Evolutionary conservation across 2,888 invertebrate species (phyloP), one percentile per base, ranked within the genome.

Genomic region (Nasonia oneida): DNA sequence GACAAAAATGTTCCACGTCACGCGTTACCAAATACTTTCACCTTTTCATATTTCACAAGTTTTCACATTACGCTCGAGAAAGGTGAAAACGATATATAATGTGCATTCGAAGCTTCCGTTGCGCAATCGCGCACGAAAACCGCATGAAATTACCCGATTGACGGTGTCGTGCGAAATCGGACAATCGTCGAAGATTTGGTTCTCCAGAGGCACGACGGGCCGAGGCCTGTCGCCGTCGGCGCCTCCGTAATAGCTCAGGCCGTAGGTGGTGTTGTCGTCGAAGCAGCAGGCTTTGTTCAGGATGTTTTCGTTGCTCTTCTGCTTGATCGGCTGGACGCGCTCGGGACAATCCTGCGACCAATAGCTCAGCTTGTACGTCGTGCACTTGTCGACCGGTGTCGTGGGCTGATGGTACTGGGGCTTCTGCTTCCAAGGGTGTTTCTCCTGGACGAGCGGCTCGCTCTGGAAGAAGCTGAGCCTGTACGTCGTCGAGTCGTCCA

Each of bases 391-490:
- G 84, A 93, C 88, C 18, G 90, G 90, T 1, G 89, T 88, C 2
- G 86, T 86, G 4, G 93, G 92, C 0, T 88, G 87, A 39, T 87
- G 29, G 78, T 92, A 93, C 47, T 90, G 87, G 3, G 23, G 64
- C 74, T 89, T 90, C 18, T 82, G 50, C 47, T 77, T 87, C 91
- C 91, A 92, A 0, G 91, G 89, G 75, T 88, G 84, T 10, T 88
- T 87, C 64, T 91, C 90, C 93, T 91, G 91, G 0, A 75, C 39
- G 1, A 88, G 87, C 3, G 87, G 8, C 50, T 90, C 88, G 14
- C 87, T 90, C 0, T 94, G 94, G 92, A 94, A 95, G 90, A 94
- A 95, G 2, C 95, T 95, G 92, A 95, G 94, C 89, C 94, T 95
- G 87, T 95, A 95, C 0, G 94, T 94, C 1, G 95, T 95, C 47